Evolutionary conservation across 2,888 invertebrate genomes (phyloP).

Genomic region (Proisotoma minuta): DNA sequence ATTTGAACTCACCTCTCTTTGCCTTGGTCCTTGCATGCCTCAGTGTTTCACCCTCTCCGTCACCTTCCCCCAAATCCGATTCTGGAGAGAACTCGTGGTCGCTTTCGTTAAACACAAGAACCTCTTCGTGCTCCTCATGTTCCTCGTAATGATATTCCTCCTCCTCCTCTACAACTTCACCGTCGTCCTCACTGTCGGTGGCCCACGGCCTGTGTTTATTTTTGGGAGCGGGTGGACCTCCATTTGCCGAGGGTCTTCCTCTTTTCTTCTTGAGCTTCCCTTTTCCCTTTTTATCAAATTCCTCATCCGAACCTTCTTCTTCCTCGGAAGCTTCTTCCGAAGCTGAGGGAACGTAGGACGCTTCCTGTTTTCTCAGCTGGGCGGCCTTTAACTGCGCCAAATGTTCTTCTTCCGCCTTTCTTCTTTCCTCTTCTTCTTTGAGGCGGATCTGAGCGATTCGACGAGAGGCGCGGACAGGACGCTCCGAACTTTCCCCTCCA

Average conservation of each 20-base stretch:
- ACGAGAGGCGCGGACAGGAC: slow-evolving; percentile 70
- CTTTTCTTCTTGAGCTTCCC: slow-evolving; percentile 21
- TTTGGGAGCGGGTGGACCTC: slow-evolving; percentile 20
- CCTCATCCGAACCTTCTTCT: slow-evolving; percentile 36
- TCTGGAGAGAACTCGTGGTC: slow-evolving; percentile 93
- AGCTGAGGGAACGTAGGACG: slow-evolving; percentile 33
- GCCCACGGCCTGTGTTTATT: slow-evolving; percentile 36
- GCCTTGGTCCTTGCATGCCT: slow-evolving; percentile 78
- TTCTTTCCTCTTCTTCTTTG: slow-evolving; percentile 73
- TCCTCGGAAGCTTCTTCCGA: slow-evolving; percentile 50
- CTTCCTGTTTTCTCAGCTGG: slow-evolving; percentile 43
- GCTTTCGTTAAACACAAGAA: slow-evolving; percentile 61
- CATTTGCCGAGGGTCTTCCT: slow-evolving; percentile 16
- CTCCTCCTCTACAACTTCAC: slow-evolving; percentile 53
- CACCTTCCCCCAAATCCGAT: slow-evolving; percentile 72
- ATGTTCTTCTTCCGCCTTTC: slow-evolving; percentile 70
- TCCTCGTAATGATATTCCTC: slow-evolving; percentile 54
- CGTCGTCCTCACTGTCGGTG: slow-evolving; percentile 37
- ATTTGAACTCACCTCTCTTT: slow-evolving; percentile 63
- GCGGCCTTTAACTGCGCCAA: slow-evolving; percentile 64
- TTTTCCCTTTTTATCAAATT: neutral
- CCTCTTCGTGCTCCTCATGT: slow-evolving; percentile 50
- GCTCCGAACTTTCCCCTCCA: slow-evolving; percentile 47
- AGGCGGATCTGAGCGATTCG: slow-evolving; percentile 83
- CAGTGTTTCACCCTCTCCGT: slow-evolving; percentile 62